phyloP scores from a whole-genome alignment of 1,140 invertebrate genomes.

The Nylanderia fulva region DNA sequence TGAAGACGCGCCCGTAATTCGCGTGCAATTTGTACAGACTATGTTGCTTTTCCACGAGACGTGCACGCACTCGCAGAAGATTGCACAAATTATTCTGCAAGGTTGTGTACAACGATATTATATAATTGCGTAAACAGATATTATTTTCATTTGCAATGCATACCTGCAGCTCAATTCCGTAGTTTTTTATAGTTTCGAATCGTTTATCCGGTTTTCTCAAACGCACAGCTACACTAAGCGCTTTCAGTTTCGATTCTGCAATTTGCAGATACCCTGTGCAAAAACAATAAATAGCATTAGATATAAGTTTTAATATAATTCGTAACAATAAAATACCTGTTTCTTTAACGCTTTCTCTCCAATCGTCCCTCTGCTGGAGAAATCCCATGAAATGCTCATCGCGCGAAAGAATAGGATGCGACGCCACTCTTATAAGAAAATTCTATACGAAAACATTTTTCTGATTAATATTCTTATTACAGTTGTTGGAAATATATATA shows the following conservation, averaged over 20 bases:
- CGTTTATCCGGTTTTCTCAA: conserved; percentile 91
- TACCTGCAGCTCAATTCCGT: conserved; percentile 91
- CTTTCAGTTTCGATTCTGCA: conserved; percentile 92
- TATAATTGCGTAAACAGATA: not conserved
- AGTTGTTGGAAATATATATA: conserved; percentile 45
- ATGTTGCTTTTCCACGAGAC: conserved; percentile 92
- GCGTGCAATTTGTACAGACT: conserved; percentile 93
- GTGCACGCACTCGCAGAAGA: conserved; percentile 87
- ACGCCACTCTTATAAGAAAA: conserved; percentile 91
- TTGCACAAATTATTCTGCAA: conserved; percentile 84
- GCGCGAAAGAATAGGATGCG: conserved; percentile 91
- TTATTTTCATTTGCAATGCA: conserved; percentile 68
- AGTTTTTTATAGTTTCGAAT: conserved; percentile 92
- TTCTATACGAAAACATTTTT: conserved; percentile 85
- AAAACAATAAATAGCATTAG: conserved; percentile 42
- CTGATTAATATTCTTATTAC: conserved; percentile 24
- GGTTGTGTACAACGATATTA: not conserved
- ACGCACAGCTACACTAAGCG: conserved; percentile 91
- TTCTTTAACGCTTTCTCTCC: conserved; percentile 92
- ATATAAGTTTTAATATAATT: conserved; percentile 84
- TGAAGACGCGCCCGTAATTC: conserved; percentile 93
- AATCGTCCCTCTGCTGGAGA: conserved; percentile 91
- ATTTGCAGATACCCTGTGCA: conserved; percentile 89
- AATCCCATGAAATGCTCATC: conserved; percentile 92
- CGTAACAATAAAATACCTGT: conserved; percentile 77